phyloP scores from a whole-genome alignment of 2,113 vertebrate genomes.

The Nannospalax galili region DNA sequence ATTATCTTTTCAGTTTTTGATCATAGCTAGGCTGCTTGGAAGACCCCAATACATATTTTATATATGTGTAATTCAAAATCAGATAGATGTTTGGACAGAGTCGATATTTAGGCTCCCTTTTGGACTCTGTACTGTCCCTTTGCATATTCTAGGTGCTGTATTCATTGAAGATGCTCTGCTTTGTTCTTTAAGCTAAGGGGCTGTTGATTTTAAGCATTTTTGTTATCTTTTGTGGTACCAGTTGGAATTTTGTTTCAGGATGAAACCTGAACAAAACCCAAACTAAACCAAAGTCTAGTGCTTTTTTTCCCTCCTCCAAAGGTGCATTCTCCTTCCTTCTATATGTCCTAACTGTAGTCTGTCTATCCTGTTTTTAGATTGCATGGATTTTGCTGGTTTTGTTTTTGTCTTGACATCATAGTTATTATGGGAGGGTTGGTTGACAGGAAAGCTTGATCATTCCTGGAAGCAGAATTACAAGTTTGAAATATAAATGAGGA shows the following conservation, averaged over 20 bases:
- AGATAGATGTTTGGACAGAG: background rate
- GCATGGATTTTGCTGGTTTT: conserved; percentile 5
- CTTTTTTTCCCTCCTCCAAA: conserved; percentile 42
- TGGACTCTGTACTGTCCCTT: background rate
- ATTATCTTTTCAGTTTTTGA: background rate
- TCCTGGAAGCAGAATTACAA: conserved; percentile 48
- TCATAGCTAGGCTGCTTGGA: background rate
- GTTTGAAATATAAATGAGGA: conserved; percentile 60
- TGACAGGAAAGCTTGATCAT: background rate
- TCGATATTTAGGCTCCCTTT: background rate
- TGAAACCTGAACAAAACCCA: background rate
- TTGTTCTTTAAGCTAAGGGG: conserved; percentile 5
- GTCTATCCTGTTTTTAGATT: background rate
- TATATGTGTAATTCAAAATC: background rate
- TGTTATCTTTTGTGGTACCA: conserved; percentile 7
- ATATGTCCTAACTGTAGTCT: background rate
- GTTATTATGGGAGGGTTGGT: background rate
- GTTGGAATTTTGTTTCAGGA: background rate
- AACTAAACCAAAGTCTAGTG: background rate
- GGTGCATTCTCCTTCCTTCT: background rate
- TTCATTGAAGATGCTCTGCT: background rate
- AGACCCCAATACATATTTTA: background rate
- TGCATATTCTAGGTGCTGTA: background rate
- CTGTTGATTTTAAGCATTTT: conserved; percentile 25
- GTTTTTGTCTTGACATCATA: conserved; percentile 35